Percentiles rank a stretch among this genome's conserved stretches.
phyloP scores from a whole-genome alignment of 2,113 vertebrate species.

The Paraplagusia blochii region DNA sequence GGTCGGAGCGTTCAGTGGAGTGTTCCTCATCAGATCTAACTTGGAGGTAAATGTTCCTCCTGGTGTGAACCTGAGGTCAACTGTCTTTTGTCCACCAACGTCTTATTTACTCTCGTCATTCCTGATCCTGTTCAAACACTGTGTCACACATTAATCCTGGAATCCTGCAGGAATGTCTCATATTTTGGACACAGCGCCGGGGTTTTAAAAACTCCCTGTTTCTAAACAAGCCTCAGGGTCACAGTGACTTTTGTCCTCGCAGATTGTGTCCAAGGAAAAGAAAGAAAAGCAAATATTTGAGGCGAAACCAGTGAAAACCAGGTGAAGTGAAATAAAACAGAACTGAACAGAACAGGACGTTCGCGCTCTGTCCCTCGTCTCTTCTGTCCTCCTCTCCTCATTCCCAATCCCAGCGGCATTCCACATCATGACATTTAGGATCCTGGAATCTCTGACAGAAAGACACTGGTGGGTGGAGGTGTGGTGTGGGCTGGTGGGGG shows the following conservation, averaged over 20 bases:
- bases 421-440: constrained; percentile 40
- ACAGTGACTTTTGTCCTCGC: too few relatives aligned
- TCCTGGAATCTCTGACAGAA: constrained; percentile 41
- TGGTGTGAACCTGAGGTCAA: not conserved
- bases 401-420: not conserved
- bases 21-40: too few relatives aligned
- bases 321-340: too few relatives aligned
- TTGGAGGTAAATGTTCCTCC: too few relatives aligned
- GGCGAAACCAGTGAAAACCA: too few relatives aligned
- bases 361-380: too few relatives aligned
- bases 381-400: too few relatives aligned
- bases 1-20: too few relatives aligned
- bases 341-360: too few relatives aligned
- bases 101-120: not conserved
- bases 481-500: not conserved
- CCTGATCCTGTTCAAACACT: not conserved
- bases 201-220: constrained; percentile 31
- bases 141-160: not conserved
- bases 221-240: not conserved
- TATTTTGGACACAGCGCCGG: constrained; percentile 42
- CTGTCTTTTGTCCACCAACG: not conserved
- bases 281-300: too few relatives aligned
- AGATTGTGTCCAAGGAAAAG: too few relatives aligned
- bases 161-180: not conserved
- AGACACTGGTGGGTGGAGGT: too few relatives aligned